phyloP scores from a whole-genome alignment of 1,140 invertebrate genomes.

The Daktulosphaira vitifoliae region DNA sequence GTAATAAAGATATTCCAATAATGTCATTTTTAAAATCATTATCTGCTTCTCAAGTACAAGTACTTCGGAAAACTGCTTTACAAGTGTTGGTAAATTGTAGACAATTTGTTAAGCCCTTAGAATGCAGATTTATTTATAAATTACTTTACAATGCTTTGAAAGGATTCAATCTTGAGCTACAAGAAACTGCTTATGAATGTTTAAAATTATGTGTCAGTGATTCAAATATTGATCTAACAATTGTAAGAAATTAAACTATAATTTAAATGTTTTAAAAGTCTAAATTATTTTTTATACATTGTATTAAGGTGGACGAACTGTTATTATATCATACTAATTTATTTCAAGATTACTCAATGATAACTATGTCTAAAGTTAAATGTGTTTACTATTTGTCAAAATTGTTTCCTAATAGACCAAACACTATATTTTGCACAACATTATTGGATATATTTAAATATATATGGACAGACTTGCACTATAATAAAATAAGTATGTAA shows the following conservation, averaged over 20 bases:
- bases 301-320: slow-evolving; percentile 14
- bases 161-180: background rate
- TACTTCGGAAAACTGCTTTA: slow-evolving; percentile 1
- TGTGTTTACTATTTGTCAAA: slow-evolving; percentile 14
- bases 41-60: background rate
- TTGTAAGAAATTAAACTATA: background rate
- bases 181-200: slow-evolving; percentile 5
- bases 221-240: background rate
- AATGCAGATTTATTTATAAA: background rate
- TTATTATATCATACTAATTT: background rate
- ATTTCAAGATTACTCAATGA: background rate
- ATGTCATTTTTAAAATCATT: background rate
- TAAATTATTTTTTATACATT: background rate
- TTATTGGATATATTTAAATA: slow-evolving; percentile 15
- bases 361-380: background rate
- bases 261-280: background rate
- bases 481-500: background rate
- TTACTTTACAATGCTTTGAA: background rate
- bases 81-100: background rate
- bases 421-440: background rate
- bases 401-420: slow-evolving; percentile 3
- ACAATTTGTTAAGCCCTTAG: background rate
- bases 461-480: background rate
- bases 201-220: background rate
- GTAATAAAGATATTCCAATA: background rate